phyloP scores from a whole-genome alignment of 2,797 vertebrate genomes.

The Lemur catta region DNA sequence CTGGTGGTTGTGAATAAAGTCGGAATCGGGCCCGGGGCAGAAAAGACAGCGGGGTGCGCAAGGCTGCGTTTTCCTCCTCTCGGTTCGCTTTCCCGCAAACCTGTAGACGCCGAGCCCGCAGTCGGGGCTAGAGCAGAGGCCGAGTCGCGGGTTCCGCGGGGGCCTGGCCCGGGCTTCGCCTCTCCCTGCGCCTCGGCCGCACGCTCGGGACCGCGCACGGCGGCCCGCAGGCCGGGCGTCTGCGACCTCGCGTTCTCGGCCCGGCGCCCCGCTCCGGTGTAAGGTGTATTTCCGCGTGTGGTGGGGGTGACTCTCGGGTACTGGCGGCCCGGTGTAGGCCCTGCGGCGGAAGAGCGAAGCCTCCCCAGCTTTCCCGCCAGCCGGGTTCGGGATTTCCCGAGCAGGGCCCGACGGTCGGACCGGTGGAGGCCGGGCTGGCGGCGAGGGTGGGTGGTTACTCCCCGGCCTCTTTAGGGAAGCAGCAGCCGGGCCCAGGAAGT shows the following conservation, averaged over 20 bases:
- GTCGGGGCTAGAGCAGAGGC: not conserved
- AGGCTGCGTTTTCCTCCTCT: not conserved
- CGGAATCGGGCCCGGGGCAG: not conserved
- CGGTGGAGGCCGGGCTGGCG: not conserved
- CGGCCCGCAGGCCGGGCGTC: not conserved
- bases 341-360: not conserved
- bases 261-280: not conserved
- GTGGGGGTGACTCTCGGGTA: not conserved
- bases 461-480: not conserved
- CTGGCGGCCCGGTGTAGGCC: not conserved
- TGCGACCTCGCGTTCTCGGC: not conserved
- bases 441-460: not conserved
- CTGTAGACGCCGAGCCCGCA: not conserved
- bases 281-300: not conserved
- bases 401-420: not conserved
- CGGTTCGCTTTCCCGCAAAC: not conserved
- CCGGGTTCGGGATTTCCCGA: not conserved
- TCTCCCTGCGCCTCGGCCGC: not conserved
- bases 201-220: not conserved
- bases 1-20: not conserved
- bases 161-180: not conserved
- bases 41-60: not conserved
- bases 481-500: not conserved
- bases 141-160: not conserved
- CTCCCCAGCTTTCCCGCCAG: not conserved